Evolutionary conservation across 2,113 vertebrate species (phyloP).

Genomic region (Tachuris rubrigastra): DNA sequence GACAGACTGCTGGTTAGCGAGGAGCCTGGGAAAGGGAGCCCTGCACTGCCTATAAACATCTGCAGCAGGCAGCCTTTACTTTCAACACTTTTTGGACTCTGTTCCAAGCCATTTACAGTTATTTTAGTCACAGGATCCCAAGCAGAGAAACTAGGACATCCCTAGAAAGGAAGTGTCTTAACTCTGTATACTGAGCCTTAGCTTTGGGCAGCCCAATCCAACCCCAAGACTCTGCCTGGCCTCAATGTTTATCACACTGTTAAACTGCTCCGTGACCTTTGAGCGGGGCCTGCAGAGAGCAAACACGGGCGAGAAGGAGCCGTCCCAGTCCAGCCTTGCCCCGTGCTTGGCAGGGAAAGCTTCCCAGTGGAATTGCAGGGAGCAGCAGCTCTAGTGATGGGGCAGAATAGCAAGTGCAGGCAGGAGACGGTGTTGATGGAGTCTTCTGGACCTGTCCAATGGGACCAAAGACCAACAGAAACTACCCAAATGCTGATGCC

Average conservation of each 20-base stretch:
- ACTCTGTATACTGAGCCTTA: not conserved
- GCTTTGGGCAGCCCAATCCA: not conserved
- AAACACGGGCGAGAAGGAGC: not conserved
- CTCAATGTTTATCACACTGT: not conserved
- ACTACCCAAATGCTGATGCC: not conserved
- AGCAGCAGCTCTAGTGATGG: constrained; percentile 37
- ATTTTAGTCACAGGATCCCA: constrained; percentile 20
- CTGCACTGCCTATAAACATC: not conserved
- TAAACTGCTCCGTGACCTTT: constrained; percentile 12
- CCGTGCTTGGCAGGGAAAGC: not conserved
- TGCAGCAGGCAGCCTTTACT: not conserved
- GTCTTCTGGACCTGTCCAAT: not conserved
- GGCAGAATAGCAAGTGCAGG: constrained; percentile 1
- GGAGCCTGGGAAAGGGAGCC: not conserved
- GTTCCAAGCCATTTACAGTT: not conserved
- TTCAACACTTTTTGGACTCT: not conserved
- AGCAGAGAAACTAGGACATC: not conserved
- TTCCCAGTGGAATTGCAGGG: not conserved
- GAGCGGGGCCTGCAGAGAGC: not conserved
- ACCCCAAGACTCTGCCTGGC: not conserved
- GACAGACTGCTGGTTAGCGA: not conserved
- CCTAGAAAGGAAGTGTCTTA: constrained; percentile 23
- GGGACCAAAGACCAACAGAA: not conserved
- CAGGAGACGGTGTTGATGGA: not conserved
- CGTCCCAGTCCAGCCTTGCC: rapidly evolving